Evolutionary conservation across 2,797 vertebrate species (phyloP), one percentile per base, ranked within the genome.

Genomic region (Rhabdophis nuchalis): DNA sequence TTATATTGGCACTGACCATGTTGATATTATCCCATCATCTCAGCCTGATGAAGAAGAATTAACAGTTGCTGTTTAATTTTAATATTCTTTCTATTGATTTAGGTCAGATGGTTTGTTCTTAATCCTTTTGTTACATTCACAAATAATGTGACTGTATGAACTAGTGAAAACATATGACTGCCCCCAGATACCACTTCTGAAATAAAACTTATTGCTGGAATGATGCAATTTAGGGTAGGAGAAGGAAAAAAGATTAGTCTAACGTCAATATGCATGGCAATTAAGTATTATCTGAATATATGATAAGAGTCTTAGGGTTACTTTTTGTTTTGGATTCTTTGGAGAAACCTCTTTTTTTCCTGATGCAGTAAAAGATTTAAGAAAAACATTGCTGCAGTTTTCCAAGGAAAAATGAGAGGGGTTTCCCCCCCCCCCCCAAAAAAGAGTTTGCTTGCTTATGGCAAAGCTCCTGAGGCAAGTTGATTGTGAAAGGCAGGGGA

Each of bases 371-470:
- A 46, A 41, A 77, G 36, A 23, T 41, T 77, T 46, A 77, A 77
- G 36, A 77, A 41, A 77, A 77, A 25, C 10, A 5, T 46, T 82
- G 20, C 72, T 82, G 20, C 41, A 41, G 36, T 77, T 77, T 77
- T 77, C 36, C 72, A 77, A 77, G 20, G 18, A 25, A 77, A 41
- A 61, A 13, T 0, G 1, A 68, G n/a, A n/a, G 13, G 27, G 11
- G 5, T 18, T 72, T 18, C 36, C 36, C 36, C 3, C 0, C 0
- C 6, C n/a, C 36, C 36, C 3, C 0, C 0, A 2, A 14, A 72
- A 82, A 46, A 77, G 72, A 82, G 72, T 82, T 82, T 77, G 36
- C 9, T 77, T 82, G 10, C 20, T 46, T 41, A 18, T 23, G 1
- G 36, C 72, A 41, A 77, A 77, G 36, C 36, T 82, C 36, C 36